Percentiles rank a stretch among this genome's conserved stretches.
Conservation (phyloP, 2,113 vertebrate species). For the Mesocricetus auratus region DNA sequence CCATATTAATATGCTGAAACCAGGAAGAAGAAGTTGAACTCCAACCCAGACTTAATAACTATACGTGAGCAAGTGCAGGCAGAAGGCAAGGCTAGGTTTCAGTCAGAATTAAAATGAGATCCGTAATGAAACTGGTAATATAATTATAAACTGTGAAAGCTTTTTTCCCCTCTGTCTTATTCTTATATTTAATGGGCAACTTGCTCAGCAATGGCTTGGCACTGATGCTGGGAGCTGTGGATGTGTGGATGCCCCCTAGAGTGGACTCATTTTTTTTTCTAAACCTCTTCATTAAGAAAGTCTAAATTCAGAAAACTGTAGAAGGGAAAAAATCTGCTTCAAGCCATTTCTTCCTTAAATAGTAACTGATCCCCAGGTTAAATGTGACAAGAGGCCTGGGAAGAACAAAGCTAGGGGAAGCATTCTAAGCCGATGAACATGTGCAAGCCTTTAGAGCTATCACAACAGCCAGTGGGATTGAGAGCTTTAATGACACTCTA, state of each 20-base stretch:
- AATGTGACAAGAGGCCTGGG: background rate
- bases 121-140: conserved; percentile 85
- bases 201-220: conserved; percentile 60
- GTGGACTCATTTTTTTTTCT: conserved; percentile 32
- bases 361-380: conserved; percentile 73
- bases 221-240: conserved; percentile 49
- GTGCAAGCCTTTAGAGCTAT: conserved; percentile 70
- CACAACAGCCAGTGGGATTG: conserved; percentile 29
- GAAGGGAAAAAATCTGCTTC: conserved; percentile 69
- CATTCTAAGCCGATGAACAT: conserved; percentile 45
- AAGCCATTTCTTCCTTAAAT: conserved; percentile 76
- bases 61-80: conserved; percentile 81
- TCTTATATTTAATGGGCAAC: conserved; percentile 77
- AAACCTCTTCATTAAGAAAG: conserved; percentile 75
- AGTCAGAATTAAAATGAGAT: conserved; percentile 86
- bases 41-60: conserved; percentile 87
- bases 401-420: background rate
- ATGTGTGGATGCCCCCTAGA: conserved; percentile 60
- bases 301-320: conserved; percentile 51
- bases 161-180: conserved; percentile 39
- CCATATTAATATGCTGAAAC: conserved; percentile 88
- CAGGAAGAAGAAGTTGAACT: conserved; percentile 86
- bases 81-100: conserved; percentile 78
- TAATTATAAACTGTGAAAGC: conserved; percentile 84
- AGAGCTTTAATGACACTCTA: conserved; percentile 60